These are phyloP conservation scores for Dysidea cf. avara DNA, from an alignment of 37 sponge, comb jelly and placozoan genomes.

Conservation along the genomic window DNA sequence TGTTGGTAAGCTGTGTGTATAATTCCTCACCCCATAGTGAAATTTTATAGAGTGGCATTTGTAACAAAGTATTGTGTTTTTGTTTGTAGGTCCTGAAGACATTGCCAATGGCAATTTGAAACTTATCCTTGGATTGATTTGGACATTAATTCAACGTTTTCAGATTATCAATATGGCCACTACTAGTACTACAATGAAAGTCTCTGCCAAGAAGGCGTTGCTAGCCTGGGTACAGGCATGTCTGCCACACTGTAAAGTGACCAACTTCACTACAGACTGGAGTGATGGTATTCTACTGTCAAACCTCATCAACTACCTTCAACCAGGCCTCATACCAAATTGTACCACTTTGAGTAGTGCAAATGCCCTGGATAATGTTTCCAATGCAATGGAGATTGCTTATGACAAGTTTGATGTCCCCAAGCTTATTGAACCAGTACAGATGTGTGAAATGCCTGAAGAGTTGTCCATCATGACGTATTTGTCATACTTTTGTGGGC, in stretches of 20 bases:
- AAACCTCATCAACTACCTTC: slow-evolving; percentile 34
- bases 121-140: slow-evolving; percentile 39
- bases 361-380: slow-evolving; percentile 18
- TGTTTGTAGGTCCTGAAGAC: slow-evolving; percentile 40
- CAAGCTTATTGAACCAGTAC: slow-evolving; percentile 33
- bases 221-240: slow-evolving; percentile 35
- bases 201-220: slow-evolving; percentile 45
- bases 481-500: slow-evolving; percentile 47
- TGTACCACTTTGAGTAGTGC: slow-evolving; percentile 1
- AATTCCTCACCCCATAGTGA: no score
- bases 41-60: not conserved
- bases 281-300: slow-evolving; percentile 34
- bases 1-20: slow-evolving; percentile 14
- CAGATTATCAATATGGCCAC: slow-evolving; percentile 39
- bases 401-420: slow-evolving; percentile 36
- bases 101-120: slow-evolving; percentile 41
- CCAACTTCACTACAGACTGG: slow-evolving; percentile 48
- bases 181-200: slow-evolving; percentile 12
- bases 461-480: slow-evolving; percentile 50
- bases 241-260: slow-evolving; percentile 25
- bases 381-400: slow-evolving; percentile 36
- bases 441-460: slow-evolving; percentile 20
- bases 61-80: not conserved
- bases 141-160: slow-evolving; percentile 36
- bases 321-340: slow-evolving; percentile 47